Evolutionary conservation across 2,888 invertebrate genomes (phyloP).

Genomic region (Drosophila bunnanda): DNA sequence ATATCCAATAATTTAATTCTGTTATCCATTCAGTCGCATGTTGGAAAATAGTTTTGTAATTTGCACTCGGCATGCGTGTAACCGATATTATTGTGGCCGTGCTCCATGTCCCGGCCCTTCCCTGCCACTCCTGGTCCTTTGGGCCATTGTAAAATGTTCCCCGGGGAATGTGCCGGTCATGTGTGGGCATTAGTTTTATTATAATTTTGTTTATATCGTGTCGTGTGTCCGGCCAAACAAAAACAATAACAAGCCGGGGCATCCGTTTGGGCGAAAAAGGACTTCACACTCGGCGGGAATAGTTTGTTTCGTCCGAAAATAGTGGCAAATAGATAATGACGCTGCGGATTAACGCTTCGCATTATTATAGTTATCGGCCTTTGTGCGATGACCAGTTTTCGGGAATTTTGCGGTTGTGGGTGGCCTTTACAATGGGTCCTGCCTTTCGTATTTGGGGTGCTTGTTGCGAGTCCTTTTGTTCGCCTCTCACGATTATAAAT

Average conservation of each 20-base stretch:
- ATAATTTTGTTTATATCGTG: slow-evolving; percentile 70
- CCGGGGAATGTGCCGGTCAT: slow-evolving; percentile 47
- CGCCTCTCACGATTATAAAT: slow-evolving; percentile 43
- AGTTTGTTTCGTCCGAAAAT: slow-evolving; percentile 50
- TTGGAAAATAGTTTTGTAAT: slow-evolving; percentile 78
- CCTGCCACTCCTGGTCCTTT: slow-evolving; percentile 14
- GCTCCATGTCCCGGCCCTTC: slow-evolving; percentile 21
- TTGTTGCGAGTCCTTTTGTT: slow-evolving; percentile 25
- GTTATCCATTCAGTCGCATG: slow-evolving; percentile 75
- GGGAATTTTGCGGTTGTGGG: slow-evolving; percentile 44
- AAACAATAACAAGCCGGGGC: slow-evolving; percentile 53
- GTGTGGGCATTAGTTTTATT: slow-evolving; percentile 71
- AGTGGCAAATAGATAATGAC: slow-evolving; percentile 70
- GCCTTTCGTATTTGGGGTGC: slow-evolving; percentile 4
- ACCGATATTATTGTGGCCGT: slow-evolving; percentile 75
- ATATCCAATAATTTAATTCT: slow-evolving; percentile 80
- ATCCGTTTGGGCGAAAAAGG: slow-evolving; percentile 73
- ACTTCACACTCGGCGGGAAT: slow-evolving; percentile 70
- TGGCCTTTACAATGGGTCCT: slow-evolving; percentile 37
- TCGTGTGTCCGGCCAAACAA: slow-evolving; percentile 53
- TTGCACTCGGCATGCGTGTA: slow-evolving; percentile 76
- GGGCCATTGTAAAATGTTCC: slow-evolving; percentile 69
- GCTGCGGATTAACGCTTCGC: slow-evolving; percentile 70
- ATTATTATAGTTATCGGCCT: slow-evolving; percentile 50
- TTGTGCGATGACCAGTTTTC: slow-evolving; percentile 40